These are phyloP conservation scores for Tamias sibiricus DNA, from an alignment of 2,113 vertebrate genomes.

Conservation along the genomic window DNA sequence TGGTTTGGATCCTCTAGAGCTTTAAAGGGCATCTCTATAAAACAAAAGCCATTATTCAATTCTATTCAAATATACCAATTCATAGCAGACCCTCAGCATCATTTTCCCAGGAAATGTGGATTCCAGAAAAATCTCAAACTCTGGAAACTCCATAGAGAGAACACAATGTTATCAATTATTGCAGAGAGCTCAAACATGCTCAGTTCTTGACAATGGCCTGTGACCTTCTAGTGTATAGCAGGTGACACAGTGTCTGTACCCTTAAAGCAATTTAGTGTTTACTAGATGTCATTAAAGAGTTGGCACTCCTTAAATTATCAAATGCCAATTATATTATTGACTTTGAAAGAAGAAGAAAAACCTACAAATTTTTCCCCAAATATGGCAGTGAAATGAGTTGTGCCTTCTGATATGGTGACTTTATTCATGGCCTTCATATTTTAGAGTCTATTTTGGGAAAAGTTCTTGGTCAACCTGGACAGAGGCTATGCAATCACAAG, in stretches of 20 bases:
- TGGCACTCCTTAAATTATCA: conserved; percentile 86
- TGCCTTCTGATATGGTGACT: conserved; percentile 80
- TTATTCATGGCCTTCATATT: conserved; percentile 80
- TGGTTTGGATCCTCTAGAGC: background rate
- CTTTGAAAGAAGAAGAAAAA: conserved; percentile 86
- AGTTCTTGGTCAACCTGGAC: conserved; percentile 71
- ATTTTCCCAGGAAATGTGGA: background rate
- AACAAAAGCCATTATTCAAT: conserved; percentile 43
- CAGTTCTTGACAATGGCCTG: conserved; percentile 71
- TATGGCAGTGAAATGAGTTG: conserved; percentile 84
- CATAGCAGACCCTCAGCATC: background rate
- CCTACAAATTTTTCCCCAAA: conserved; percentile 83
- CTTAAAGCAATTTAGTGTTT: conserved; percentile 81
- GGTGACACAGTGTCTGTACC: conserved; percentile 79
- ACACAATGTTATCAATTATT: conserved; percentile 53
- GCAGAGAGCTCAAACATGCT: conserved; percentile 69
- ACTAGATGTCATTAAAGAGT: conserved; percentile 83
- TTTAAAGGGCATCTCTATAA: conserved; percentile 56
- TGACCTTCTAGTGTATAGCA: conserved; percentile 82
- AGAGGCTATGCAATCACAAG: conserved; percentile 68
- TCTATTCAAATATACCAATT: background rate
- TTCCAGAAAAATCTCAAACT: conserved; percentile 49
- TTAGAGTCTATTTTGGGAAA: conserved; percentile 78
- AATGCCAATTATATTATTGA: conserved; percentile 86
- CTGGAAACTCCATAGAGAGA: background rate